These are phyloP conservation scores for Cuculus canorus DNA, from an alignment of 2,797 vertebrate genomes.

Conservation along the genomic window DNA sequence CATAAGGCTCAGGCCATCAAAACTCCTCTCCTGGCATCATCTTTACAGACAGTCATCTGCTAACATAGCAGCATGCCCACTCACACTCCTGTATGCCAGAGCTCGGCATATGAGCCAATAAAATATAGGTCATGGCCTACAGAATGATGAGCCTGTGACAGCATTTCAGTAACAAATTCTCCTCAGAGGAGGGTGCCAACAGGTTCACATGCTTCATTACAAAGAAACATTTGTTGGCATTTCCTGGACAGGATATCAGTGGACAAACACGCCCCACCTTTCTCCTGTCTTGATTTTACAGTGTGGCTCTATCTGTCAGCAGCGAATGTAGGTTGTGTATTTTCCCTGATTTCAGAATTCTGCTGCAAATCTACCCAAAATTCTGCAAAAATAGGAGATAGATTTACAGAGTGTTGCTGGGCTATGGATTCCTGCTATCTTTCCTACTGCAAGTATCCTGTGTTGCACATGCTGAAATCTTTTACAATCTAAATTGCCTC, in stretches of 20 bases:
- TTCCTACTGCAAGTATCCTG: not conserved
- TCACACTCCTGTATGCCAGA: not conserved
- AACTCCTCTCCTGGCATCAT: not conserved
- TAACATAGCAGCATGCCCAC: not conserved
- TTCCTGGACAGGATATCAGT: not conserved
- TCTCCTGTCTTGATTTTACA: not conserved
- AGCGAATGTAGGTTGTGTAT: not conserved
- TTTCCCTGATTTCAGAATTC: not conserved
- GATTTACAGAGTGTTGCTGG: not conserved
- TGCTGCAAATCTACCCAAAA: not conserved
- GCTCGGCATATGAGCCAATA: not conserved
- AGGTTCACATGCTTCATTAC: not conserved
- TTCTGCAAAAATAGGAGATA: not conserved
- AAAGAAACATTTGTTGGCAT: not conserved
- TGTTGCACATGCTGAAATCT: not conserved
- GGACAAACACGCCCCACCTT: not conserved
- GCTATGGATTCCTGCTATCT: not conserved
- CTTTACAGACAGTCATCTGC: not conserved
- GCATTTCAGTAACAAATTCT: not conserved
- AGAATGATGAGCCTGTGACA: not conserved
- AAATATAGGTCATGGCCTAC: slow-evolving; percentile 33
- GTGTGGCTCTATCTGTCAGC: not conserved
- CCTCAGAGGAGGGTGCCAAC: not conserved
- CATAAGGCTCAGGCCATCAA: not conserved
- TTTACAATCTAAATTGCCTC: not conserved